Percentiles rank a stretch among this genome's conserved stretches.
Conservation (phyloP, 2,113 vertebrate species). For the Oryzias woworae region DNA sequence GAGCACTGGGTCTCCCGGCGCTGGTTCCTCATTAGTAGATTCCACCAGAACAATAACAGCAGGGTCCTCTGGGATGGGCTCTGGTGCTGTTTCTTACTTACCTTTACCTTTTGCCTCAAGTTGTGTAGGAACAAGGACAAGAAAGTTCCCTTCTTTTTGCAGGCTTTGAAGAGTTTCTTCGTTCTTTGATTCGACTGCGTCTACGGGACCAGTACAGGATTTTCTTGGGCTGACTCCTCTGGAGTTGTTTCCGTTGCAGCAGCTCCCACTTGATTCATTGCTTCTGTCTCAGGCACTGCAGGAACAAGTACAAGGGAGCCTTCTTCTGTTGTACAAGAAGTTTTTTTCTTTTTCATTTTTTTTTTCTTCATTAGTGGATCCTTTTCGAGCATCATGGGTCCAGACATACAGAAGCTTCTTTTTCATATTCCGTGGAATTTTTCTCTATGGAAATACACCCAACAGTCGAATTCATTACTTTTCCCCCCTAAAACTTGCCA, state of each 20-base stretch:
- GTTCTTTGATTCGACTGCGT: neutral
- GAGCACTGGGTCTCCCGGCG: neutral
- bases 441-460: neutral
- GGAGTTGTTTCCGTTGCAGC: neutral
- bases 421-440: neutral
- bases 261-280: neutral
- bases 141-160: neutral
- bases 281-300: neutral
- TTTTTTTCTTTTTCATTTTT: neutral
- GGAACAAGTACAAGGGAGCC: conserved; percentile 1
- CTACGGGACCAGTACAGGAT: neutral
- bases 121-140: neutral
- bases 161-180: neutral
- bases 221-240: neutral
- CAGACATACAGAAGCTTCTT: neutral
- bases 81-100: neutral
- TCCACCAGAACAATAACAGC: neutral
- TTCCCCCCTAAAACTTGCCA: neutral
- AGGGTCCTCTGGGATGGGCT: neutral
- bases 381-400: neutral
- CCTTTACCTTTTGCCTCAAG: neutral
- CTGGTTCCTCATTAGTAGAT: conserved; percentile 1
- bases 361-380: conserved; percentile 2
- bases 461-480: too few species aligned
- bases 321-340: neutral